phyloP scores from a whole-genome alignment of 2,797 vertebrate species.

The Phalloptychus januarius region DNA sequence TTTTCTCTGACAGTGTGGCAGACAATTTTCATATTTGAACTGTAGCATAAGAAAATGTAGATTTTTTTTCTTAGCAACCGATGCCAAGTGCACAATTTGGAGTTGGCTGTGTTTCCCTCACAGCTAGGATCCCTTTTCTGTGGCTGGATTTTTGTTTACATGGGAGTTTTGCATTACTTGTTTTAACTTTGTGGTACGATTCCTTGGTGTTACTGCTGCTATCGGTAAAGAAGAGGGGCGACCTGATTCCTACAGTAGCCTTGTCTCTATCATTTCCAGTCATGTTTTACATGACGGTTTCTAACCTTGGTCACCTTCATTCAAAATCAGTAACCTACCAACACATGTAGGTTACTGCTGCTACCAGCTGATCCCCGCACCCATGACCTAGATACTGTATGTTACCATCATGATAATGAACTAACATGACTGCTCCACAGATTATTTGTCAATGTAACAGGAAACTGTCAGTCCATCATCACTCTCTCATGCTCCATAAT shows the following conservation, averaged over 20 bases:
- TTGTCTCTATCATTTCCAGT: background rate
- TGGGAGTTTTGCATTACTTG: background rate
- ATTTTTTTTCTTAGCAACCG: background rate
- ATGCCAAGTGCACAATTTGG: too few relatives aligned
- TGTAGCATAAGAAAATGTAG: background rate
- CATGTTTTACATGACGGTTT: background rate
- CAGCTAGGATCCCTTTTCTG: background rate
- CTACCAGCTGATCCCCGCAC: background rate
- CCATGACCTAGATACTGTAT: background rate
- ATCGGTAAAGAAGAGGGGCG: background rate
- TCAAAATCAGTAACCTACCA: background rate
- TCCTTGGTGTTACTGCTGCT: background rate
- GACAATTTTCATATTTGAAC: background rate
- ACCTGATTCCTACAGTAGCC: background rate
- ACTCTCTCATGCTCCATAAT: too few relatives aligned
- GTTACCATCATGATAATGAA: background rate
- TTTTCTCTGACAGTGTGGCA: background rate
- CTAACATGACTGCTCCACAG: background rate
- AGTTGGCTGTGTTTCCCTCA: background rate
- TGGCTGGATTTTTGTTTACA: background rate
- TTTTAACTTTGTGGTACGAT: background rate
- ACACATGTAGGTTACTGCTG: background rate
- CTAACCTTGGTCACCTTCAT: background rate
- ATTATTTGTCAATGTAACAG: background rate
- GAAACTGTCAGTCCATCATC: background rate